phyloP scores from a whole-genome alignment of 35 echinoderm and acorn worm species.

The Apostichopus japonicus region DNA sequence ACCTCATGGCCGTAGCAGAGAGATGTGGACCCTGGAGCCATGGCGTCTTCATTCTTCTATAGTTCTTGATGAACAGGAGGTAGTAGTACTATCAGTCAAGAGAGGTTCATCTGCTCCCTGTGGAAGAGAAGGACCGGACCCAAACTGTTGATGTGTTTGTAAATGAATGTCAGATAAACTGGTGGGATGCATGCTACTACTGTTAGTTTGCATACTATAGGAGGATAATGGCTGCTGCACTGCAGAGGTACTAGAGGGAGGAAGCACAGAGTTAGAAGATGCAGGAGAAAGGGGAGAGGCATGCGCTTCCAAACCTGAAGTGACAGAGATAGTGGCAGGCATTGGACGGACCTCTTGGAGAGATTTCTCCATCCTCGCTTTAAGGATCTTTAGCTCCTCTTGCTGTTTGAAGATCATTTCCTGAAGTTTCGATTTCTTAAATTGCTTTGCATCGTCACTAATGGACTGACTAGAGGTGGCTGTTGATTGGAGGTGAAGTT shows the following conservation, averaged over 20 bases:
- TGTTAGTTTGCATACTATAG: constrained; percentile 30
- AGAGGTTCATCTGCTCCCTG: constrained; percentile 12
- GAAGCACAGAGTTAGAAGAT: constrained; percentile 30
- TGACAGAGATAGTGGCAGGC: neutral
- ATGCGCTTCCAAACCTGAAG: constrained; percentile 42
- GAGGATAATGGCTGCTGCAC: constrained; percentile 52
- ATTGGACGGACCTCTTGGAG: constrained; percentile 47
- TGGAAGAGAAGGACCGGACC: constrained; percentile 40
- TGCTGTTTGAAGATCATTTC: constrained; percentile 78
- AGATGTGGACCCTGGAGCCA: neutral
- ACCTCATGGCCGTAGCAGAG: neutral
- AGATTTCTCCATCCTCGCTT: constrained; percentile 67
- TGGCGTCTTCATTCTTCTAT: constrained; percentile 36
- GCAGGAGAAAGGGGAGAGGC: neutral
- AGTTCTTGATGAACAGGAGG: constrained; percentile 35
- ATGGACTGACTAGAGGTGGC: constrained; percentile 60
- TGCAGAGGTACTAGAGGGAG: constrained; percentile 20
- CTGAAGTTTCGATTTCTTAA: constrained; percentile 64
- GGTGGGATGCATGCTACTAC: constrained; percentile 16
- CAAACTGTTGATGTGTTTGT: neutral
- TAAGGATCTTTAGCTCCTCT: constrained; percentile 64
- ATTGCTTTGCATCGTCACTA: constrained; percentile 66
- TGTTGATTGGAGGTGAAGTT: constrained; percentile 48
- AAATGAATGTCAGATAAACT: neutral
- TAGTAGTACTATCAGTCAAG: constrained; percentile 27